These are phyloP conservation scores for Thymelicus sylvestris DNA, from an alignment of 2,888 invertebrate genomes.

Conservation along the genomic window DNA sequence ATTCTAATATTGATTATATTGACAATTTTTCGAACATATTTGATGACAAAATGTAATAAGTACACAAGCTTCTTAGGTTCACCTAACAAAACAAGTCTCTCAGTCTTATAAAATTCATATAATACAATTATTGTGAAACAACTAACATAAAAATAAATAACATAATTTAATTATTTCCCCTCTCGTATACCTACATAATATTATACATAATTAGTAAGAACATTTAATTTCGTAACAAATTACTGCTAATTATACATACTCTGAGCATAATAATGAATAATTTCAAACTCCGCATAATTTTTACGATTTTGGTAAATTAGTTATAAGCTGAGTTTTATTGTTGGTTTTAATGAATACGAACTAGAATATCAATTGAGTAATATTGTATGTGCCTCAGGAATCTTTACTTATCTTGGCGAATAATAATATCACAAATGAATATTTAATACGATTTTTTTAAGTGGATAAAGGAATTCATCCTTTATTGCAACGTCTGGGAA, in stretches of 20 bases:
- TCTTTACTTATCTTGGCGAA: neutral
- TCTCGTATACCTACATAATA: conserved; percentile 1
- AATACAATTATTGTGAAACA: neutral
- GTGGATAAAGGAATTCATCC: no score
- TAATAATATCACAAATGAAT: neutral
- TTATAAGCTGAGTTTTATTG: conserved; percentile 35
- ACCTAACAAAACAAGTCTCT: no score
- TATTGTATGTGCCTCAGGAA: neutral
- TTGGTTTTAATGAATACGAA: conserved; percentile 6
- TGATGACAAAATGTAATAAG: no score
- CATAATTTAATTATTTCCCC: neutral
- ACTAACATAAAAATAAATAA: no score
- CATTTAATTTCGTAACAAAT: neutral
- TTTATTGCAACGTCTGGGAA: no score
- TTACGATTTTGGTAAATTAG: conserved; percentile 44
- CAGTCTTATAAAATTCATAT: no score
- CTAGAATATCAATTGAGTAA: neutral
- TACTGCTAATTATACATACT: conserved; percentile 32
- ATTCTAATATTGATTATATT: no score
- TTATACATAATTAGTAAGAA: conserved; percentile 7
- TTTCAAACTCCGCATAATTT: conserved; percentile 45
- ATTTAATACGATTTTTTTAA: no score
- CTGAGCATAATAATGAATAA: conserved; percentile 41
- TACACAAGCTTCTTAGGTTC: no score
- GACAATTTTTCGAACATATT: no score